phyloP scores from a whole-genome alignment of 2,113 vertebrate genomes.

The Dendrocopos noguchii region DNA sequence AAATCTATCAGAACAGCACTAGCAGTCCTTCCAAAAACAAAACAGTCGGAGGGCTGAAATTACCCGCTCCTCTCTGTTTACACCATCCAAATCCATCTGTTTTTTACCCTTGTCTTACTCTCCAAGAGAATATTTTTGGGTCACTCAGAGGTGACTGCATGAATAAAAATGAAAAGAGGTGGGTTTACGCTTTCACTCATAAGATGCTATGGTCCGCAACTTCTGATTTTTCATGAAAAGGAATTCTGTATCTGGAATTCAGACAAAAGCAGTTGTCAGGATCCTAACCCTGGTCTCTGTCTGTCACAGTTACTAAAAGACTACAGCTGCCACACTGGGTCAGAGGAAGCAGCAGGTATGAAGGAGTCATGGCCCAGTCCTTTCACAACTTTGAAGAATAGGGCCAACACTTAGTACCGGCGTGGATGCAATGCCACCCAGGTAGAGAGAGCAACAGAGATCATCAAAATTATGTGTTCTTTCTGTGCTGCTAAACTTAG shows the following conservation, averaged over 20 bases:
- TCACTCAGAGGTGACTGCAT: background rate
- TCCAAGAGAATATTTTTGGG: background rate
- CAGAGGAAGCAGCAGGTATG: conserved; percentile 19
- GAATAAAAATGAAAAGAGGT: background rate
- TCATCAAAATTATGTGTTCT: background rate
- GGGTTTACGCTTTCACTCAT: background rate
- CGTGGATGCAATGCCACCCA: background rate
- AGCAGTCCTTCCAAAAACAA: background rate
- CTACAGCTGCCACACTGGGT: background rate
- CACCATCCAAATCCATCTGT: background rate
- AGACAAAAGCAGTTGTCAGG: background rate
- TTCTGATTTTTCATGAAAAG: background rate
- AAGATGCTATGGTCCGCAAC: background rate
- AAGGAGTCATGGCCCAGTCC: background rate
- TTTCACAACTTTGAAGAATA: background rate
- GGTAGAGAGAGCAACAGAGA: background rate
- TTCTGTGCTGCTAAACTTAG: background rate
- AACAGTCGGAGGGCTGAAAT: background rate
- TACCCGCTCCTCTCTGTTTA: conserved; percentile 2
- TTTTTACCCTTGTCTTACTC: background rate
- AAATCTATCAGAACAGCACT: background rate
- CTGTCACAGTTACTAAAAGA: conserved; percentile 5
- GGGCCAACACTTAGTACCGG: background rate
- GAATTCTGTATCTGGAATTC: background rate
- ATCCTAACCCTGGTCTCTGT: background rate